phyloP scores from a whole-genome alignment of 2,888 invertebrate genomes.

The Mactromeris polynyma region DNA sequence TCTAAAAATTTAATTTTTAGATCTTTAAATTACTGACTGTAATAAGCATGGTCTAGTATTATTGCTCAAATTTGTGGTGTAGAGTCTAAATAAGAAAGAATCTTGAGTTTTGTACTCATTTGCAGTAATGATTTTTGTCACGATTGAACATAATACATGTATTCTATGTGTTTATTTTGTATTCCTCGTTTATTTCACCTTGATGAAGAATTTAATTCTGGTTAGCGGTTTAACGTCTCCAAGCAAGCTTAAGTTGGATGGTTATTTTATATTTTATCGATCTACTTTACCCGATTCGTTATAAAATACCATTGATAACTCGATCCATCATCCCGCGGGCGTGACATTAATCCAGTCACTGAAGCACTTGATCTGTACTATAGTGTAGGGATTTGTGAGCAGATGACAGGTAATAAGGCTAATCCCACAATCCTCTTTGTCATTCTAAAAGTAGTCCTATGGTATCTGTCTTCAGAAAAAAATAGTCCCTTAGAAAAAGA shows the following conservation, averaged over 20 bases:
- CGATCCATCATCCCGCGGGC: background rate
- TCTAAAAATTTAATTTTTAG: too few species aligned
- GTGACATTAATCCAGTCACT: conserved; percentile 8
- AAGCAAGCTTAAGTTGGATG: conserved; percentile 1
- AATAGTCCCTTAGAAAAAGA: conserved; percentile 19
- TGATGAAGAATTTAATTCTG: background rate
- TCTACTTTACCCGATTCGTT: background rate
- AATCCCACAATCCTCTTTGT: conserved; percentile 28
- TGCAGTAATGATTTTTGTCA: too few species aligned
- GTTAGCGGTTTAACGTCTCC: conserved; percentile 12
- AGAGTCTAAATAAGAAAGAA: too few species aligned
- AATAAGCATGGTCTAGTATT: too few species aligned
- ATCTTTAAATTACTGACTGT: too few species aligned
- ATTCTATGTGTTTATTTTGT: too few species aligned
- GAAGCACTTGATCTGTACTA: conserved; percentile 5
- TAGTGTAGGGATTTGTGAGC: conserved; percentile 15
- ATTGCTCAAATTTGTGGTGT: too few species aligned
- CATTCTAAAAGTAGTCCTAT: conserved; percentile 20
- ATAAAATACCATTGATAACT: background rate
- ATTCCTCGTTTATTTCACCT: background rate
- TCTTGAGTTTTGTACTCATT: too few species aligned
- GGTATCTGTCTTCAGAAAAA: conserved; percentile 5
- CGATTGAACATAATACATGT: too few species aligned
- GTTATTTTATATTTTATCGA: conserved; percentile 16
- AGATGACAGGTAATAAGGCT: conserved; percentile 28